Percentiles rank a stretch among this genome's conserved stretches.
phyloP scores from a whole-genome alignment of 1,140 invertebrate genomes.

The Cyrtorhinus lividipennis region DNA sequence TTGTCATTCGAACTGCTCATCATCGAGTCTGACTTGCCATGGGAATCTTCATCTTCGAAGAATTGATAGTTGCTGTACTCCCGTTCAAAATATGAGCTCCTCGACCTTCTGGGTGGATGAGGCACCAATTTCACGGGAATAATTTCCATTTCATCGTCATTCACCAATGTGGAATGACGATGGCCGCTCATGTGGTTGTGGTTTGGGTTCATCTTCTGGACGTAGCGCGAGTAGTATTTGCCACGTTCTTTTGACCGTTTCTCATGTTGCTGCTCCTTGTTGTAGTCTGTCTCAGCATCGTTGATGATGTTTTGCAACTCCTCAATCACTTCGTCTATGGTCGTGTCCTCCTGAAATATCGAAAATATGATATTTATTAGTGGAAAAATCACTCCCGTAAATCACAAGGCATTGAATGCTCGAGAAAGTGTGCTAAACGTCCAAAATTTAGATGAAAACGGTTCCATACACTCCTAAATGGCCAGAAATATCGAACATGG shows the following conservation, averaged over 20 bases:
- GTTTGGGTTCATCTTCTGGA: conserved; percentile 13
- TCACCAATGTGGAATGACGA: background rate
- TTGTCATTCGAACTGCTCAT: conserved; percentile 42
- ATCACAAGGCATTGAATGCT: no score
- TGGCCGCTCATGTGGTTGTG: background rate
- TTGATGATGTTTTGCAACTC: conserved; percentile 70
- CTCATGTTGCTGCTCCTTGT: conserved; percentile 26
- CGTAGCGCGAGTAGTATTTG: conserved; percentile 22
- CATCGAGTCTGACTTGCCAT: conserved; percentile 52
- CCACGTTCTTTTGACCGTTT: conserved; percentile 19
- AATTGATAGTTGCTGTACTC: conserved; percentile 30
- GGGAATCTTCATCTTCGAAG: conserved; percentile 48
- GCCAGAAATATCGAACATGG: no score
- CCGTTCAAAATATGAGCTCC: conserved; percentile 35
- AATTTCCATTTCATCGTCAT: conserved; percentile 38
- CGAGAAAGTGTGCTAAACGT: no score
- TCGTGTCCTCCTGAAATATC: conserved; percentile 47
- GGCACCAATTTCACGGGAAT: conserved; percentile 45
- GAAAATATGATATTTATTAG: background rate
- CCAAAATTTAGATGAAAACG: no score
- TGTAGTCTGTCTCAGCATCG: conserved; percentile 58
- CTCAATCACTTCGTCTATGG: conserved; percentile 75
- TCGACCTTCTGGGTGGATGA: conserved; percentile 40
- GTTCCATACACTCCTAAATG: no score
- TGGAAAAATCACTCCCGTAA: no score